Evolutionary conservation across 2,113 vertebrate genomes (phyloP).

Genomic region (Tragelaphus scriptus): DNA sequence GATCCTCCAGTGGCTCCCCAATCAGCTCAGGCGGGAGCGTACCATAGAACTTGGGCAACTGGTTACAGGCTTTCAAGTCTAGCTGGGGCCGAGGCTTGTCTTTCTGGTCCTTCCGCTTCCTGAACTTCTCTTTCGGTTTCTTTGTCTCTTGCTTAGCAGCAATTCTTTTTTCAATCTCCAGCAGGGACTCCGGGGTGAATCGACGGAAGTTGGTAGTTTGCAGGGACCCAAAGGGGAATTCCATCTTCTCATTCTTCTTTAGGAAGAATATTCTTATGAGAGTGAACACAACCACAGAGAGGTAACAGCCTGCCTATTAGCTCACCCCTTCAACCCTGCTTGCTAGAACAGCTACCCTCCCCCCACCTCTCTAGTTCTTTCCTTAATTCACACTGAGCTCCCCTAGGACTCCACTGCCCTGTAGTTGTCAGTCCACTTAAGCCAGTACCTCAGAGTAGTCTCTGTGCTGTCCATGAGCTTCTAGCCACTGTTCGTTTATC

Average conservation of each 20-base stretch:
- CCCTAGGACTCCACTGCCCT: too few species aligned
- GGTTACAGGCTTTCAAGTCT: constrained; percentile 92
- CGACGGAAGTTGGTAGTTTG: constrained; percentile 89
- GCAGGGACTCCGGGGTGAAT: constrained; percentile 93
- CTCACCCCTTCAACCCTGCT: not conserved
- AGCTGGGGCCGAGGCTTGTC: constrained; percentile 82
- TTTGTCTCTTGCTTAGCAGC: constrained; percentile 74
- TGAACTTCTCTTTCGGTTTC: constrained; percentile 77
- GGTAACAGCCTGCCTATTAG: not conserved
- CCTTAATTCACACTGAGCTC: not conserved
- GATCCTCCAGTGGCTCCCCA: constrained; percentile 93
- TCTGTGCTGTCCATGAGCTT: not conserved
- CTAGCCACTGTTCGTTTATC: not conserved
- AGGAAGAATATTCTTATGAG: constrained; percentile 77
- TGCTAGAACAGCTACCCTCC: not conserved
- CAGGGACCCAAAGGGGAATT: constrained; percentile 85
- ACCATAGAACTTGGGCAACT: constrained; percentile 92
- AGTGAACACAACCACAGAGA: constrained; percentile 25
- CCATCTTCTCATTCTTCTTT: constrained; percentile 96
- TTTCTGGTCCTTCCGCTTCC: constrained; percentile 66
- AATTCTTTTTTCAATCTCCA: constrained; percentile 89
- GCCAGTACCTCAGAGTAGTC: not conserved
- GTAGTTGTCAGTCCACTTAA: not conserved
- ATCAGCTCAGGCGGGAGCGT: constrained; percentile 90
- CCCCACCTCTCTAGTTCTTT: not conserved